Conservation (phyloP, 2,797 vertebrate genomes). For the Nannoperca australis region DNA sequence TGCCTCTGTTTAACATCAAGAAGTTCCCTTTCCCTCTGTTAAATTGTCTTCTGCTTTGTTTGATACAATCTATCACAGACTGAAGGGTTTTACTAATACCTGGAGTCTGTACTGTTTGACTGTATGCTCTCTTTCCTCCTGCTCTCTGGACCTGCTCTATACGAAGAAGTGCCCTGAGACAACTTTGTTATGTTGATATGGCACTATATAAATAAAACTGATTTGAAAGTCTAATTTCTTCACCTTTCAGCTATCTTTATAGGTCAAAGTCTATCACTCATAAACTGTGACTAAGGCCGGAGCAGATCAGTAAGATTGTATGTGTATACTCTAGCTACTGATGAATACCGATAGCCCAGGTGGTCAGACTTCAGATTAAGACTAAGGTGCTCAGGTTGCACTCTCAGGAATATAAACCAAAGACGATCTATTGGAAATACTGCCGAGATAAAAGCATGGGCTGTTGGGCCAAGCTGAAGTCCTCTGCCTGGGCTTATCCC, state of each 20-base stretch:
- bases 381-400: background rate
- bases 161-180: too few species aligned
- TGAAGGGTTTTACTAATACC: background rate
- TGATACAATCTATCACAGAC: background rate
- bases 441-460: constrained; percentile 49
- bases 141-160: too few species aligned
- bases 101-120: too few species aligned
- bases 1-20: background rate
- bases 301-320: constrained; percentile 49
- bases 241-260: background rate
- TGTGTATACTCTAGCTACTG: constrained; percentile 11
- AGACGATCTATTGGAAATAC: background rate
- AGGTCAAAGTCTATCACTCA: constrained; percentile 76
- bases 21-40: background rate
- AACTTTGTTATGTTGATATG: too few species aligned
- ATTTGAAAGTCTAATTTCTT: background rate
- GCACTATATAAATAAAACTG: too few species aligned
- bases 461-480: constrained; percentile 53
- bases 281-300: constrained; percentile 46
- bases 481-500: constrained; percentile 77
- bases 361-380: background rate
- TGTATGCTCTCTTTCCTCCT: too few species aligned
- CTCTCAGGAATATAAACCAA: constrained; percentile 6
- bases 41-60: background rate
- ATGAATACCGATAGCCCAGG: background rate